Evolutionary conservation across 2,797 vertebrate species (phyloP).

Genomic region (Pampus argenteus): DNA sequence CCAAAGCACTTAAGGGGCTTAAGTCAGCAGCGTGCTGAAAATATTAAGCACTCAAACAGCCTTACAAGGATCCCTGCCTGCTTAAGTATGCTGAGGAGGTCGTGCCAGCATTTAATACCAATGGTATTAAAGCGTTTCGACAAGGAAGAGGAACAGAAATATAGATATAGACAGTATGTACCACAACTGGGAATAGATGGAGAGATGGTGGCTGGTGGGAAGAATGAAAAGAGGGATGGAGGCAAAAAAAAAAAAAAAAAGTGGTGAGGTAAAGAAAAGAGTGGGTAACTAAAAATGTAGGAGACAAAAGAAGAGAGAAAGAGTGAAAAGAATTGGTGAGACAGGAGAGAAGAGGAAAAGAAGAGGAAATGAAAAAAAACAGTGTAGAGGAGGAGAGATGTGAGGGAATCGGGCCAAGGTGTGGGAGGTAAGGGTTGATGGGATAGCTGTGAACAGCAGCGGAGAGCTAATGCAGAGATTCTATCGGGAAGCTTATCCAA

Average conservation of each 20-base stretch:
- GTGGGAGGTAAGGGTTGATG: conserved; percentile 80
- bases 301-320: conserved; percentile 5
- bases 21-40: conserved; percentile 84
- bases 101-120: conserved; percentile 79
- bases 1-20: conserved; percentile 89
- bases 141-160: conserved; percentile 67
- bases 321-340: conserved; percentile 19
- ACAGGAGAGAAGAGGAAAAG: conserved; percentile 4
- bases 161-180: conserved; percentile 67
- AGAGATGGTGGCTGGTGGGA: conserved; percentile 34
- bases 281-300: background rate
- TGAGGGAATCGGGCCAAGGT: conserved; percentile 70
- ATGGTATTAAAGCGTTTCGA: conserved; percentile 73
- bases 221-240: conserved; percentile 14
- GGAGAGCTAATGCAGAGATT: conserved; percentile 82
- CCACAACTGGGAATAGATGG: conserved; percentile 46
- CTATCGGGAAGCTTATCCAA: conserved; percentile 83
- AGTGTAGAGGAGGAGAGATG: conserved; percentile 42
- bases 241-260: conserved; percentile 1
- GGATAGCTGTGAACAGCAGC: conserved; percentile 78
- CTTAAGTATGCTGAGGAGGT: conserved; percentile 80
- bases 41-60: conserved; percentile 84
- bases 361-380: conserved; percentile 18
- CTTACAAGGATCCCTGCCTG: conserved; percentile 81
- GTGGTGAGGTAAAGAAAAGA: conserved; percentile 24